These are phyloP conservation scores for Oreotragus oreotragus DNA, from an alignment of 2,113 vertebrate genomes.

Conservation along the genomic window DNA sequence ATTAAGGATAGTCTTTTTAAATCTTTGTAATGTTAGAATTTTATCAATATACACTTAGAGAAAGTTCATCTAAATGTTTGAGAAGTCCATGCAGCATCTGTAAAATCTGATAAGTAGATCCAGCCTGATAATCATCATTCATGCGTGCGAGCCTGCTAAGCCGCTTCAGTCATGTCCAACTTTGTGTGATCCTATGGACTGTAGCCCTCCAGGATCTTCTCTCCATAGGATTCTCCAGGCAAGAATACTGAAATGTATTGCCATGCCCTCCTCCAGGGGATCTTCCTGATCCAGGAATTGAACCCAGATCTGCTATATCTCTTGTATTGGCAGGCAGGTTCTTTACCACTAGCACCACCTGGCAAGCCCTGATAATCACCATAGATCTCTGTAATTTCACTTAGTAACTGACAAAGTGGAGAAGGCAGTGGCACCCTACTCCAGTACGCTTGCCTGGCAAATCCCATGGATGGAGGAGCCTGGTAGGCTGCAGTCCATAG, in stretches of 20 bases:
- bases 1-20: background rate
- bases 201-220: background rate
- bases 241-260: background rate
- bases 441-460: too few relatives aligned
- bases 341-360: background rate
- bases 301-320: background rate
- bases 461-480: too few relatives aligned
- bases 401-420: too few relatives aligned
- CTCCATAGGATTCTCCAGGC: background rate
- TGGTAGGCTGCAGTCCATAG: too few relatives aligned
- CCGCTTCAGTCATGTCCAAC: accelerated
- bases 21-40: background rate
- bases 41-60: background rate
- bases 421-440: too few relatives aligned
- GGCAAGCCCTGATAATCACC: background rate
- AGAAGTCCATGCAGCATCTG: background rate
- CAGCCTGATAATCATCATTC: background rate
- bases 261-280: background rate
- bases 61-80: background rate
- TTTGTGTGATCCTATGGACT: background rate
- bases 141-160: background rate
- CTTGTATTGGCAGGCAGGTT: background rate
- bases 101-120: background rate
- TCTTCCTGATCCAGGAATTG: background rate
- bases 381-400: background rate